These are phyloP conservation scores for Trichomalopsis sarcophagae DNA, from an alignment of 1,140 invertebrate species.

Conservation along the genomic window DNA sequence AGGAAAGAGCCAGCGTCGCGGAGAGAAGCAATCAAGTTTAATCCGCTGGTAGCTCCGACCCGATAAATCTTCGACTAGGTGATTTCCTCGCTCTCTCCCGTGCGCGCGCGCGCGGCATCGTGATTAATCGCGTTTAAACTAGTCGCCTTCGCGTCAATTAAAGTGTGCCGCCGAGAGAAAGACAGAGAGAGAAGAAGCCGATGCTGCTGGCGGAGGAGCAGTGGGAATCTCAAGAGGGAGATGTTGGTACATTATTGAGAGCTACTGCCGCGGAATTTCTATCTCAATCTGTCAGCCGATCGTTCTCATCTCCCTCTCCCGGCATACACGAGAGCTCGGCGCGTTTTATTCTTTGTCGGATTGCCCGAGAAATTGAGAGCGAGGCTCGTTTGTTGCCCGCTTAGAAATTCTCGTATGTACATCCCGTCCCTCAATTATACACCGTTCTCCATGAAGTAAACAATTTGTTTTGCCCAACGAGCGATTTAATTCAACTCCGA, in stretches of 20 bases:
- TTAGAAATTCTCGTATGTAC: neutral
- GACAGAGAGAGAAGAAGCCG: slow-evolving; percentile 3
- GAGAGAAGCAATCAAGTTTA: slow-evolving; percentile 50
- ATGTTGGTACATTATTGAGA: slow-evolving; percentile 54
- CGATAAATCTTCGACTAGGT: slow-evolving; percentile 62
- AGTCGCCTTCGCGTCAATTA: slow-evolving; percentile 71
- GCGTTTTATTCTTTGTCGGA: slow-evolving; percentile 4
- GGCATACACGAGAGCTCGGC: neutral
- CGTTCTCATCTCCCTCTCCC: neutral
- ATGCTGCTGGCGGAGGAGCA: neutral
- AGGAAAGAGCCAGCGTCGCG: neutral
- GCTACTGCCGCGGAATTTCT: slow-evolving; percentile 22
- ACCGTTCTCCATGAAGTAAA: neutral
- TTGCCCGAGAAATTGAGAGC: neutral
- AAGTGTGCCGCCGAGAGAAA: slow-evolving; percentile 57
- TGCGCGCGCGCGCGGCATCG: slow-evolving; percentile 52
- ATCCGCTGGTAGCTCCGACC: slow-evolving; percentile 53
- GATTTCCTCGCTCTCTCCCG: slow-evolving; percentile 55
- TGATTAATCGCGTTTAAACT: slow-evolving; percentile 74
- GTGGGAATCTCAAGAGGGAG: slow-evolving; percentile 20
- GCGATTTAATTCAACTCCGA: neutral
- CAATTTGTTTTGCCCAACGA: neutral
- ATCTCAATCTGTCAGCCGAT: slow-evolving; percentile 36
- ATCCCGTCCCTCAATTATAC: neutral
- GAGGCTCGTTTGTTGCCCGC: neutral